phyloP scores from a whole-genome alignment of 2,888 invertebrate genomes.

The Anthophora plumipes region DNA sequence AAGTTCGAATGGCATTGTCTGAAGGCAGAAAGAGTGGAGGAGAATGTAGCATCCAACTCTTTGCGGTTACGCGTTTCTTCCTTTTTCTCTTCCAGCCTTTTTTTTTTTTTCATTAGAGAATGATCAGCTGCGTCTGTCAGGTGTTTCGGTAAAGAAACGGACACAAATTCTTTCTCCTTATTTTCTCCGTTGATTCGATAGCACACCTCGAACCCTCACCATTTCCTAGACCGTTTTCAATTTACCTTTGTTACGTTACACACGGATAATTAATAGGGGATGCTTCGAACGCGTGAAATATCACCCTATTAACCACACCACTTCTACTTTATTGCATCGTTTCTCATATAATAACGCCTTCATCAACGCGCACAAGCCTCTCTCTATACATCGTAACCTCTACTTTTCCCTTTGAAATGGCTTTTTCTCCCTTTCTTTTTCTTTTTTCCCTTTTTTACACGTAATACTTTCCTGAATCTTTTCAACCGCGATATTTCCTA shows the following conservation, averaged over 20 bases:
- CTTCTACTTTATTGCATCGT: background rate
- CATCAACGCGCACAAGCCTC: background rate
- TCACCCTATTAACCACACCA: conserved; percentile 9
- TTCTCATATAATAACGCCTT: background rate
- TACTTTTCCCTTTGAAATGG: background rate
- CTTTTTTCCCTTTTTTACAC: too few species aligned
- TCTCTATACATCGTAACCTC: background rate
- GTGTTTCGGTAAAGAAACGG: conserved; percentile 66
- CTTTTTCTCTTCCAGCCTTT: conserved; percentile 37
- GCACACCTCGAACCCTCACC: conserved; percentile 5
- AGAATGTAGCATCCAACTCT: conserved; percentile 45
- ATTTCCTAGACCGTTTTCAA: conserved; percentile 33
- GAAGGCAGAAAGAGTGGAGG: conserved; percentile 5
- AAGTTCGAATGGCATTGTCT: conserved; percentile 44
- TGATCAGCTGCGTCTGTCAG: conserved; percentile 72
- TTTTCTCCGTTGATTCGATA: conserved; percentile 48
- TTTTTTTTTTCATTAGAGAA: conserved; percentile 65
- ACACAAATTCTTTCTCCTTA: conserved; percentile 57
- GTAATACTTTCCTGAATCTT: too few species aligned
- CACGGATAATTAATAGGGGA: conserved; percentile 40
- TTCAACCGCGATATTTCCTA: background rate
- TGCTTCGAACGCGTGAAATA: conserved; percentile 12
- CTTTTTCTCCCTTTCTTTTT: background rate
- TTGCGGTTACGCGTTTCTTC: conserved; percentile 62
- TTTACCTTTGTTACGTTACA: conserved; percentile 23